phyloP scores from a whole-genome alignment of 2,797 vertebrate species.

The Leuciscus waleckii region DNA sequence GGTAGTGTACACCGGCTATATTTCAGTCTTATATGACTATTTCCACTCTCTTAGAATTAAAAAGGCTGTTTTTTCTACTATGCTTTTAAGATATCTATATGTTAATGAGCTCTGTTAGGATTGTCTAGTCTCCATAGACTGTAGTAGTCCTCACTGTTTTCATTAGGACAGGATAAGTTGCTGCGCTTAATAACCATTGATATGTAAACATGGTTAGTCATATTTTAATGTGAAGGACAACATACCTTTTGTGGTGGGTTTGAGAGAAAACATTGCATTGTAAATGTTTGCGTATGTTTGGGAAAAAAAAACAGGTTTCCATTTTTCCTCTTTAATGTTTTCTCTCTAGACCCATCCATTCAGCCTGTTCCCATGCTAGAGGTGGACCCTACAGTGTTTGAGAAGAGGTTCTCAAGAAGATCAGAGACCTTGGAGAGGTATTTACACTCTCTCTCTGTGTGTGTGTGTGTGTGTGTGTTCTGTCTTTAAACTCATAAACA shows the following conservation, averaged over 20 bases:
- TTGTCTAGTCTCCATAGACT: background rate
- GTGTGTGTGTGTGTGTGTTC: background rate
- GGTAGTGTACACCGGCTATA: background rate
- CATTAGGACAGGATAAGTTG: background rate
- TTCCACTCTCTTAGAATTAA: no score
- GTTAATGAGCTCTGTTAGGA: background rate
- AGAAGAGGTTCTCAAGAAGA: slow-evolving; percentile 92
- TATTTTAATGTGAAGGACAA: background rate
- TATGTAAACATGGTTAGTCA: background rate
- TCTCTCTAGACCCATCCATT: slow-evolving; percentile 83
- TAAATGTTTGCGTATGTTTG: background rate
- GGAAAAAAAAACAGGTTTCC: background rate
- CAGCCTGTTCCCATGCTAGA: slow-evolving; percentile 80
- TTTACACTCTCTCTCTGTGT: slow-evolving; percentile 35
- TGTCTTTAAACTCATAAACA: background rate
- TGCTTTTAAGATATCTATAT: background rate
- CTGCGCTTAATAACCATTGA: background rate
- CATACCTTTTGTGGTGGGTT: background rate
- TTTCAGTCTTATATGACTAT: background rate
- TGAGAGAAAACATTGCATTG: background rate
- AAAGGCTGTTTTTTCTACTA: background rate
- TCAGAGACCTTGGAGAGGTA: slow-evolving; percentile 94
- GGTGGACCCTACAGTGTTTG: slow-evolving; percentile 93
- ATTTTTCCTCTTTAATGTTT: background rate
- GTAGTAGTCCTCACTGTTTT: background rate